These are phyloP conservation scores for Argyra leucocephala DNA, from an alignment of 2,888 invertebrate genomes.

Conservation along the genomic window DNA sequence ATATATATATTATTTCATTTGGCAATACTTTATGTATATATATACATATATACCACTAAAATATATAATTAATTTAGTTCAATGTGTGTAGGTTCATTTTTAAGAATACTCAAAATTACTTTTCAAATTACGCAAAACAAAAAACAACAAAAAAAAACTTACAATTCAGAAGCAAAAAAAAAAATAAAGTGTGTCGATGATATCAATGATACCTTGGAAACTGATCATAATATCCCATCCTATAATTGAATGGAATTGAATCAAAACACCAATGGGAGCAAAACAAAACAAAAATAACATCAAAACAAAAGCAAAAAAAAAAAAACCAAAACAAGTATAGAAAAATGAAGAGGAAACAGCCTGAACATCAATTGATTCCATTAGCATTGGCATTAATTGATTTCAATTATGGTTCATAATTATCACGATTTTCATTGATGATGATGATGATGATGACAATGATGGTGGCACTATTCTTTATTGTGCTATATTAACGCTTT, in stretches of 20 bases:
- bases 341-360: neutral
- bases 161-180: too few species aligned
- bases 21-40: too few species aligned
- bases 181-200: too few species aligned
- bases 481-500: neutral
- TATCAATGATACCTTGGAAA: neutral
- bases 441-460: too few species aligned
- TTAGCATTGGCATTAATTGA: constrained; percentile 3
- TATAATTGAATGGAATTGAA: neutral
- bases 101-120: too few species aligned
- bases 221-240: neutral
- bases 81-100: too few species aligned
- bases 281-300: neutral
- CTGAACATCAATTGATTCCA: neutral
- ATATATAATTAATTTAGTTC: too few species aligned
- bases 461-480: too few species aligned
- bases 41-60: too few species aligned
- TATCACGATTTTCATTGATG: neutral
- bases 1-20: too few species aligned
- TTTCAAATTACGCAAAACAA: too few species aligned
- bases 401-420: neutral
- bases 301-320: neutral
- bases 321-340: neutral
- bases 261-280: neutral
- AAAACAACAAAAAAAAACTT: too few species aligned